Base-by-base conservation (phyloP, 2,797 vertebrate species). In the Xerus rutilus region DNA sequence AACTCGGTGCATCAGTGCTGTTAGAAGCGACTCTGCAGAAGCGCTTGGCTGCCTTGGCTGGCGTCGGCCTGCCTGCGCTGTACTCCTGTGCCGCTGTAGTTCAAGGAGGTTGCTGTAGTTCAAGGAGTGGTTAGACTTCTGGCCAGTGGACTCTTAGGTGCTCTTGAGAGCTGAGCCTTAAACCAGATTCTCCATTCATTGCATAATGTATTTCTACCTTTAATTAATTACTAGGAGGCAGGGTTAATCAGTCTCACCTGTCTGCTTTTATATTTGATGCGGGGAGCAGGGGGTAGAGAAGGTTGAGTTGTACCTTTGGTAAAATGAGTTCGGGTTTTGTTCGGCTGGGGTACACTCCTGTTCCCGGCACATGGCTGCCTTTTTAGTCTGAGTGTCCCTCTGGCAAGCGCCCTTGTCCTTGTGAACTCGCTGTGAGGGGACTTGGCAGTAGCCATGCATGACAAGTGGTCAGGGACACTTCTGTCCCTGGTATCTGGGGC, bases 61-160 rank as follows among this genome's bases (percentile, higher is more conserved):
- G 21, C 21, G 35, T 39, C 35, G 5, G 0, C 10, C 0, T 6
- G 13, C 49, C 12, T 0, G 0, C 5, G 3, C 74, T 28, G 8
- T 54, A 5, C n/a, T 39, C 25, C 25, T 15, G 17, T 21, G 9
- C 18, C 43, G 62, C 78, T 67, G 23, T 20, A 4, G 57, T 21
- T 54, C 4, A 23, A 8, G 57, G 21, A 59, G 57, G n/a, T 49
- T 13, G 12, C 49, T 49, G 2, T 49, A 49, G 49, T 73, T 54
- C 28, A 10, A 8, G 70, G 76, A 87, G 17, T 32, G 62, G 39
- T 35, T 64, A 28, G 52, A n/a, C n/a, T 77, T 83, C 65, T 14
- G 88, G 45, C 77, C 35, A 2, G 3, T 39, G 43, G 57, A 52
- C 59, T 82, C 72, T 25, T 35, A 2, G 2, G 28, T 54, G 72